Evolutionary conservation across 1,140 invertebrate genomes (phyloP), one percentile per base, ranked within the genome.

Genomic region (Apis florea): DNA sequence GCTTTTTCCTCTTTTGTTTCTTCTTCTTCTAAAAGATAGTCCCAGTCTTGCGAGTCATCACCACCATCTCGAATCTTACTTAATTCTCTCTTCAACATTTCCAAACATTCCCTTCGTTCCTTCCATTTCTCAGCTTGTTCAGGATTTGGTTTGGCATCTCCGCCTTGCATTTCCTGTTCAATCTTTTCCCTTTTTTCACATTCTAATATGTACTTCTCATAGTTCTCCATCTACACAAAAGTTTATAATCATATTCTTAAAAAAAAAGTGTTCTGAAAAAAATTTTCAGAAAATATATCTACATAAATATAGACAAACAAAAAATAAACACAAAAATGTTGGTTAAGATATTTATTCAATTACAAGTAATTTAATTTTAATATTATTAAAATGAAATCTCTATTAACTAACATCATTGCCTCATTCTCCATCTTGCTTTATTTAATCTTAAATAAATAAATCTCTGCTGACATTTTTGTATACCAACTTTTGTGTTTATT

Each of bases 61-160:
- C 89, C 91, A 10, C 91, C 91, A 10, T 93, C 90, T 0, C 84
- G 85, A 47, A 94, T 89, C 71, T 90, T 90, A 31, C 89, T 88
- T n/a, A 94, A 83, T 86, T 94, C 93, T 26, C 83, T 89, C 67
- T 93, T 94, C 66, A 94, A 69, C 93, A 93, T 93, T 8, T 91
- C 91, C 64, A 94, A 56, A 56, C 92, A 93, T 66, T 93, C 92
- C 40, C 89, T 83, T 68, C 92, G 89, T 61, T 94, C 93, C 67
- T 93, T 93, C 90, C 91, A 93, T 71, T 91, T 93, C 10, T 92
- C 84, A 61, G 71, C n/a, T 49, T 83, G 53, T 8, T 69, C 72
- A 3, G 66, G 59, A 26, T 58, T 68, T n/a, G 59, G 51, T 13
- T 83, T 79, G 15, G 31, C 76, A 19, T 83, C 79, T 3, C 79